Evolutionary conservation across 2,113 vertebrate species (phyloP), one percentile per base, ranked within the genome.

Genomic region (Heterotilapia buettikoferi): DNA sequence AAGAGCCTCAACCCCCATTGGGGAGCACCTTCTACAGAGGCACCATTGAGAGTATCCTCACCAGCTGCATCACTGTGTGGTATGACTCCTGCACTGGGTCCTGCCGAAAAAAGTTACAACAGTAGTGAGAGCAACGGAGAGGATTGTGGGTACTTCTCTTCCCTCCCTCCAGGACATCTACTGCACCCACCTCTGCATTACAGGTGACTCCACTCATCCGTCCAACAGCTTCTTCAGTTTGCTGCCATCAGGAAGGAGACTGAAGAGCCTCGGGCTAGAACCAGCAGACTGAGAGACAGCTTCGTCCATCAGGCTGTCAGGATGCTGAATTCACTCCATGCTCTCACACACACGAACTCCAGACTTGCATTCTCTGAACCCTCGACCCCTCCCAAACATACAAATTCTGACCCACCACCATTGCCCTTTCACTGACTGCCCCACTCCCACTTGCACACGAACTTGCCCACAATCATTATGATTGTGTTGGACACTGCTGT

Each of bases 231-330:
- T 59, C 14, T 59, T 31, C 56, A 59, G 56, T 59, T 59, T 59
- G 56, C 7, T 59, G 56, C 56, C 56, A 18, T 59, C 56, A 59
- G 5, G 56, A 59, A 59, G 56, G 0, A 59, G 56, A 59, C 26
- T 59, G 56, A 18, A 59, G 56, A 59, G 26, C 56, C 56, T 59
- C 56, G 31, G 56, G 56, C 56, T 59, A 59, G 56, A 59, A 59
- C 56, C 56, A 31, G 26, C 26, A 59, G 26, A 59, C 56, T 3
- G 14, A 59, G 56, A 59, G 57, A 59, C 57, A 61, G 29, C 57
- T 61, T 4, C 1, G 1, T 61, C 29, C 31, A 38, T 38, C 61
- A 38, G 29, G 5, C 29, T 63, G 5, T 63, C 59, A 63, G 59
- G 59, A 33, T 63, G 59, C 16, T 63, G 29, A 63, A 19, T 33